A percentile compares a stretch with the other conserved stretches of the same genome.
phyloP scores from a whole-genome alignment of 2,888 invertebrate species.

The Saturnia japonica region DNA sequence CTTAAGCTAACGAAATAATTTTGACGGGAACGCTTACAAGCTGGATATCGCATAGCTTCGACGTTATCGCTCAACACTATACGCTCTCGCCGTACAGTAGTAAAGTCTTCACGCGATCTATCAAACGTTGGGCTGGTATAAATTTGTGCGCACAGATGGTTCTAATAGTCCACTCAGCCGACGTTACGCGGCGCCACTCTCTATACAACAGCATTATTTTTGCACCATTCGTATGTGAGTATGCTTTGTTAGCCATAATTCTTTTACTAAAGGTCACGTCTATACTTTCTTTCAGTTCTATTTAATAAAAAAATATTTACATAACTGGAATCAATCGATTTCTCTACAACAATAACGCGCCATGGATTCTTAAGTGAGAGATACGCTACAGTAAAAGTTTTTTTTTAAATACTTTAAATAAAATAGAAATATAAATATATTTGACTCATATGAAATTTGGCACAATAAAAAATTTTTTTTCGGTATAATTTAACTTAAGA shows the following conservation, averaged over 20 bases:
- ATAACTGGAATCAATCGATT: not conserved
- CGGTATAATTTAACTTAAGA: no score
- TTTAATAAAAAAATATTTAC: not conserved
- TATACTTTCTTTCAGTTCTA: not conserved
- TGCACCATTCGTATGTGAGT: slow-evolving; percentile 7
- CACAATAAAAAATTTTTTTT: no score
- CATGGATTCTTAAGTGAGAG: no score
- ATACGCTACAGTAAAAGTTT: no score
- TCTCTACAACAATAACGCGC: not conserved
- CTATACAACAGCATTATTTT: not conserved
- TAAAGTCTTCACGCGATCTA: slow-evolving; percentile 34
- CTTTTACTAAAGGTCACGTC: not conserved
- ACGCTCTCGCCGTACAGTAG: not conserved
- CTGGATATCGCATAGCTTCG: not conserved
- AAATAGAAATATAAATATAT: no score
- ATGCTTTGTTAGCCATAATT: not conserved
- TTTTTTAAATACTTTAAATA: no score
- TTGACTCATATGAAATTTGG: no score
- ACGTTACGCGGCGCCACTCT: not conserved
- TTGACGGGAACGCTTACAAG: no score
- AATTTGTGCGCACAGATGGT: slow-evolving; percentile 45
- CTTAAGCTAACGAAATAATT: no score
- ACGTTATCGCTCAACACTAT: not conserved
- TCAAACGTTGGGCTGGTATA: slow-evolving; percentile 47
- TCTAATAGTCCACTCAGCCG: slow-evolving; percentile 41